Evolutionary conservation across 1,140 invertebrate species (phyloP), one percentile per base, ranked within the genome.

Genomic region (Eupeodes corollae): DNA sequence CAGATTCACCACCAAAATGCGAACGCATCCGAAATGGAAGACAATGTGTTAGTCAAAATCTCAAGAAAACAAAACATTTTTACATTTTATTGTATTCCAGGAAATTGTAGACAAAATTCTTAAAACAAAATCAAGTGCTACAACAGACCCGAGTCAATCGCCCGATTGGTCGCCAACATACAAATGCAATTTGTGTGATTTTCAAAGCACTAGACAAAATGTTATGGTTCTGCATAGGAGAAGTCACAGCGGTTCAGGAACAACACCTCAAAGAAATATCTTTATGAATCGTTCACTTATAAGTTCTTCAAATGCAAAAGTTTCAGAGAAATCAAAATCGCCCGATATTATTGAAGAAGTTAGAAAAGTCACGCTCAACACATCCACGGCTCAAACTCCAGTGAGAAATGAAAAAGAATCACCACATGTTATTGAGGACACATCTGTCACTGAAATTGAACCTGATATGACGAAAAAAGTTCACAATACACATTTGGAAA

Each of bases 161-260:
- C 11, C 3, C 6, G 35, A 37, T 16, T 37, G 3, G 13, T 37
- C 35, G 35, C 13, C 35, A 16, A 37, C 35, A 32, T 83, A 79
- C 60, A 75, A 74, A 6, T 86, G 84, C 66, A 71, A 75, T 48
- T 56, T 75, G 14, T 86, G 84, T 59, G 63, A 67, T 45, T 86
- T 82, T 56, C 73, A 72, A 31, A 76, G 79, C 18, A 73, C 73
- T 10, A 70, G 83, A 14, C 61, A 85, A 11, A 84, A 83, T 59
- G 79, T 82, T 30, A 74, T 85, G 50, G 77, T 84, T 46, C 70
- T 76, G 53, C 84, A 86, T 58, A 78, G 78, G 37, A 74, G 72
- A 74, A 80, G 73, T 70, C 80, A 71, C 56, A 70, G 49, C 14
- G 40, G 26, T 10, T 19, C 16, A 19, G 26, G n/a, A n/a, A 6